Evolutionary conservation across 2,888 invertebrate genomes (phyloP), one percentile per base, ranked within the genome.

Genomic region (Strigamia maritima): DNA sequence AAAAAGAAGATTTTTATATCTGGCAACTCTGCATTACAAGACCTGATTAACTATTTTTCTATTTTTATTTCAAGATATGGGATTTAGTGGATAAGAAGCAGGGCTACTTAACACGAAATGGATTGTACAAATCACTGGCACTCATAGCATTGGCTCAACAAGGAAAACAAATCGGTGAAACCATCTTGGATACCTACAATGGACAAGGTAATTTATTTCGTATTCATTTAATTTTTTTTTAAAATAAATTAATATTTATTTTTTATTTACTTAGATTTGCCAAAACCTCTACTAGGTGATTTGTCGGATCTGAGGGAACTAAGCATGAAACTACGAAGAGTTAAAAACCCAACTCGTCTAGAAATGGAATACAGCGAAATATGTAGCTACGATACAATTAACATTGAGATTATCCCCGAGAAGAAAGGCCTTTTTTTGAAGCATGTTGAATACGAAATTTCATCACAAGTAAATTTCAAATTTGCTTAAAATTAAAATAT

Each of bases 391-490:
- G 87, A 87, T 81, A 82, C 83, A n/a, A 83, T 87, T 7, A 85
- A 85, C 81, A 85, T 87, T 12, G 86, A 86, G 77, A 82, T 87
- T 12, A 84, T 86, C 12, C 86, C 86, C 19, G 87, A 86, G 81
- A 87, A 86, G 82, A 87, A 87, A 82, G 87, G 87, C 16, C 81
- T 86, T 22, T 85, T 87, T 28, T 81, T 87, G 31, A 87, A 86
- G 81, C 87, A 87, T 83, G 85, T 86, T 49, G 87, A 87, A 82
- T 87, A 87, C 84, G 86, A 86, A 82, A 84, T 87, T 6, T 85
- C 85, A 77, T 77, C 77, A 4, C 24, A 77, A 54, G 77, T 77
- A 77, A 24, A 54, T 75, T 31, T 14, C 2, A 44, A 44, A 44
- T 31, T 31, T 31, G 2, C 7, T 7, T 31, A 31, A 31, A 54